These are phyloP conservation scores for Halichoerus grypus DNA, from an alignment of 2,113 vertebrate genomes.

Conservation along the genomic window DNA sequence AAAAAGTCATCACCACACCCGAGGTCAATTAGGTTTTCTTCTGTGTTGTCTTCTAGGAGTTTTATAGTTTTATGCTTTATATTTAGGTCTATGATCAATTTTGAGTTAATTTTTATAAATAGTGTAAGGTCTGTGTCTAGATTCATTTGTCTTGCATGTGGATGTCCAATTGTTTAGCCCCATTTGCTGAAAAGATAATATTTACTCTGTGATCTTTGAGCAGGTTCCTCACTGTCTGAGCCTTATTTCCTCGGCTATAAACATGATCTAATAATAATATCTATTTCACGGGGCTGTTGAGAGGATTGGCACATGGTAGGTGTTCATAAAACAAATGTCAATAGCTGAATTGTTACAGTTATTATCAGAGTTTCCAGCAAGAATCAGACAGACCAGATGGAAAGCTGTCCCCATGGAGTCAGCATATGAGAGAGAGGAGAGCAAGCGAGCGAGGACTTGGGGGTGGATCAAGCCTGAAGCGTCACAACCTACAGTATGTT, in stretches of 20 bases:
- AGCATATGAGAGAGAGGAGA: not conserved
- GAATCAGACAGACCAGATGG: not conserved
- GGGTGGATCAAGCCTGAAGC: not conserved
- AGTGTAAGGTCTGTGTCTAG: not conserved
- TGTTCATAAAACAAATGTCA: not conserved
- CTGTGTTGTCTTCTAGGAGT: not conserved
- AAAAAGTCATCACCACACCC: not conserved
- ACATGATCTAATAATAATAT: not conserved
- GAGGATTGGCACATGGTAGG: not conserved
- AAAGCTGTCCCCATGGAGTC: not conserved
- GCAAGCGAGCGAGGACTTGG: not conserved
- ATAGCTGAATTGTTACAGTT: not conserved
- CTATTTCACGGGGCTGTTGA: not conserved
- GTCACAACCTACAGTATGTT: not conserved
- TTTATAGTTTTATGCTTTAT: not conserved
- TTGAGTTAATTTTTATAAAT: not conserved
- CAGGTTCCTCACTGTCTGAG: not conserved
- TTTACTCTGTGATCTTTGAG: not conserved
- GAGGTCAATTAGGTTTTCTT: not conserved
- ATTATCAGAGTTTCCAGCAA: conserved; percentile 7
- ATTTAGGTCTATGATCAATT: not conserved
- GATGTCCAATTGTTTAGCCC: not conserved
- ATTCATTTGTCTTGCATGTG: not conserved
- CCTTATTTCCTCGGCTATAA: not conserved
- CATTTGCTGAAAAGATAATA: not conserved